A percentile compares a stretch with the other conserved stretches of the same genome.
Evolutionary conservation across 2,797 vertebrate genomes (phyloP).

Genomic region (Tauraco hartlaubi): DNA sequence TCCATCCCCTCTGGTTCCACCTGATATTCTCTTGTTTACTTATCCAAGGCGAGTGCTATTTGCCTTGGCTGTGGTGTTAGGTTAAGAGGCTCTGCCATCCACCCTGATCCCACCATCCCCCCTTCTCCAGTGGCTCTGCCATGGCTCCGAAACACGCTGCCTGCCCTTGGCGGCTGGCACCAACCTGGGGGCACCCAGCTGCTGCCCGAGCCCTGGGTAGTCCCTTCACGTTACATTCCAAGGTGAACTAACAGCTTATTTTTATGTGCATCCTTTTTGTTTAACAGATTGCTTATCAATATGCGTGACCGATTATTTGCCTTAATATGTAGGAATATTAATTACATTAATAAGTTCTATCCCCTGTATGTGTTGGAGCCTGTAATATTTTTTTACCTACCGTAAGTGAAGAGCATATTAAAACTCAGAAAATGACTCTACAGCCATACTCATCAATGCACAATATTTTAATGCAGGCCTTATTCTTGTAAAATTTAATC

Average conservation of each 20-base stretch:
- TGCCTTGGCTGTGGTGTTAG: fast-evolving
- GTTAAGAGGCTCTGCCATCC: background rate
- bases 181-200: too few species aligned
- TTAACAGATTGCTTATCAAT: background rate
- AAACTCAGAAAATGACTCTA: background rate
- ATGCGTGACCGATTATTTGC: background rate
- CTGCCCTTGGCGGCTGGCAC: background rate
- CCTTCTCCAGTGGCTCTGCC: background rate
- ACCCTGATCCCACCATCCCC: fast-evolving
- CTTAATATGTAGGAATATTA: background rate
- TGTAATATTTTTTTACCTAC: background rate
- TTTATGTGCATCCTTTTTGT: background rate
- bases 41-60: fast-evolving
- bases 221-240: fast-evolving
- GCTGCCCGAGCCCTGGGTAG: fast-evolving
- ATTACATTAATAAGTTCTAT: background rate
- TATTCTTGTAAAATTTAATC: background rate
- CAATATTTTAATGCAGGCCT: background rate
- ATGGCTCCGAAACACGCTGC: background rate
- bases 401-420: background rate
- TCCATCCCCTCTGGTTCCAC: too few species aligned
- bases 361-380: background rate
- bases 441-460: background rate
- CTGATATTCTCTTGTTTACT: background rate
- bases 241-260: background rate